phyloP scores from a whole-genome alignment of 2,113 vertebrate species.

The Nycticryphes semicollaris region DNA sequence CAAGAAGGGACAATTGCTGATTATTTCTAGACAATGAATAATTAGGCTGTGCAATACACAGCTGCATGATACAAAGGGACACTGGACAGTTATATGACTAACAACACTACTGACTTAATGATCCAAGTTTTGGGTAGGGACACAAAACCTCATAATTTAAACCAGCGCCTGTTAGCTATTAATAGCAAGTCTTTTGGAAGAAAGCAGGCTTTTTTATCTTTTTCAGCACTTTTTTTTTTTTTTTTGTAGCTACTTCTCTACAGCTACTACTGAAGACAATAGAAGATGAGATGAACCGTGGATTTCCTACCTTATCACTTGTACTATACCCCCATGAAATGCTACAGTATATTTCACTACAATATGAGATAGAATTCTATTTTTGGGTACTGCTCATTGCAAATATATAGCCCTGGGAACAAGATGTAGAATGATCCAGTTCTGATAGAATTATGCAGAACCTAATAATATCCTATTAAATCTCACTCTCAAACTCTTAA shows the following conservation, averaged over 20 bases:
- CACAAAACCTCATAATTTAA: constrained; percentile 17
- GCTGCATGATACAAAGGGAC: constrained; percentile 51
- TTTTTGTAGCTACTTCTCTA: not conserved
- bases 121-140: constrained; percentile 30
- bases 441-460: not conserved
- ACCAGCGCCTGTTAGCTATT: not conserved
- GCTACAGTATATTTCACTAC: not conserved
- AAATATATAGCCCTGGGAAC: not conserved
- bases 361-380: not conserved
- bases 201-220: not conserved
- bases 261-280: not conserved
- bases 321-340: not conserved
- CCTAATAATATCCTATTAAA: not conserved
- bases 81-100: constrained; percentile 52
- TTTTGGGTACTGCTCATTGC: not conserved
- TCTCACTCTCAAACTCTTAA: not conserved
- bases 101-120: constrained; percentile 44
- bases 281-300: not conserved
- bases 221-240: not conserved
- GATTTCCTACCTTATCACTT: not conserved
- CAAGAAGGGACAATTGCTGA: constrained; percentile 48
- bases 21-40: constrained; percentile 61
- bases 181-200: not conserved
- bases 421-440: not conserved
- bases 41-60: constrained; percentile 46